Percentiles rank a stretch among this genome's conserved stretches.
phyloP scores from a whole-genome alignment of 2,888 invertebrate genomes.

The Trissolcus japonicus region DNA sequence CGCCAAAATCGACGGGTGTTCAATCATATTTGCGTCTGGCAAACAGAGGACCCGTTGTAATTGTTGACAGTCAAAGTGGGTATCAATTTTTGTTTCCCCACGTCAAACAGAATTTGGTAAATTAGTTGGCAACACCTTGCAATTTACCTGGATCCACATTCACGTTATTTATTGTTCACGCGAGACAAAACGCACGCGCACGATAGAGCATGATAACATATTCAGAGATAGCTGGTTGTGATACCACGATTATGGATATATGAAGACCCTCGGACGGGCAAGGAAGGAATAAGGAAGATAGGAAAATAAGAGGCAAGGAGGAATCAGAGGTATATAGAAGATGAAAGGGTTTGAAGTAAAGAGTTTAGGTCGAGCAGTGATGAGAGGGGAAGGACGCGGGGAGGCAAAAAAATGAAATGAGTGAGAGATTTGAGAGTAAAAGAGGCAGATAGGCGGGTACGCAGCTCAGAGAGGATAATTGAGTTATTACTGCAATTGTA shows the following conservation, averaged over 20 bases:
- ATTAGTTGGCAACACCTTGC: background rate
- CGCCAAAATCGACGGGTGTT: too few species aligned
- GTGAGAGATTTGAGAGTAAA: slow-evolving; percentile 76
- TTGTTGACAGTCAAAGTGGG: too few species aligned
- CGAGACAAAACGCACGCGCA: slow-evolving; percentile 40
- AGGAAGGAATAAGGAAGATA: slow-evolving; percentile 40
- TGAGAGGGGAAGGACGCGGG: slow-evolving; percentile 57
- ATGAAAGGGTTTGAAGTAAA: slow-evolving; percentile 47
- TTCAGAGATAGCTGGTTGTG: slow-evolving; percentile 34
- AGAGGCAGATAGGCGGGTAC: slow-evolving; percentile 76
- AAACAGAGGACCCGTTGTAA: too few species aligned
- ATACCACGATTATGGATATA: slow-evolving; percentile 50
- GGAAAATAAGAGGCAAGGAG: slow-evolving; percentile 45
- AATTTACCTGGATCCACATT: too few species aligned
- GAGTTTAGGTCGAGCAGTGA: slow-evolving; percentile 51
- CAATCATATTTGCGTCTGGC: too few species aligned
- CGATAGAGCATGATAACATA: slow-evolving; percentile 40
- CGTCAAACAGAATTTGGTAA: background rate
- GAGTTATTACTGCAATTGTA: slow-evolving; percentile 77
- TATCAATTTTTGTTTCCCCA: background rate
- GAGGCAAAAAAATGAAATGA: slow-evolving; percentile 64
- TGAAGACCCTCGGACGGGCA: slow-evolving; percentile 21
- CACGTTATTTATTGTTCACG: slow-evolving; percentile 13
- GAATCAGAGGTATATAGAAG: slow-evolving; percentile 54
- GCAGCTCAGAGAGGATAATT: slow-evolving; percentile 75